Conservation (phyloP, 2,113 vertebrate species). For the Donacobius atricapilla region DNA sequence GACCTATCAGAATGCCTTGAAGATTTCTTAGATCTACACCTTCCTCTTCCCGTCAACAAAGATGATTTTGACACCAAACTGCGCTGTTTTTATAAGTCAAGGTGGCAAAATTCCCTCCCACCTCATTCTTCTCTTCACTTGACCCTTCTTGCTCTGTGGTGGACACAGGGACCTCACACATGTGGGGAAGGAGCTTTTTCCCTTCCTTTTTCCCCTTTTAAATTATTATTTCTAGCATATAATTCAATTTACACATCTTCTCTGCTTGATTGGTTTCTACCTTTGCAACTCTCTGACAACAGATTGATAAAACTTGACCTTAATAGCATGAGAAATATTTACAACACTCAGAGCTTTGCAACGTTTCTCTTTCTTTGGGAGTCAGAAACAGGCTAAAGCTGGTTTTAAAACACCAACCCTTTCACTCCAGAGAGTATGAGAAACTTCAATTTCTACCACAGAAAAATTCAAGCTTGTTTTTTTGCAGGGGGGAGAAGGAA, state of each 20-base stretch:
- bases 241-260: background rate
- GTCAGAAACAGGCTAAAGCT: background rate
- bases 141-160: background rate
- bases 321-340: background rate
- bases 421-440: background rate
- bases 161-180: background rate
- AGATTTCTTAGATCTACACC: background rate
- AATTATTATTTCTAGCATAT: background rate
- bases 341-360: background rate
- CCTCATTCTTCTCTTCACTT: background rate
- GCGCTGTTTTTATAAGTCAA: background rate
- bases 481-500: fast-evolving
- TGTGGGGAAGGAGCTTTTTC: background rate
- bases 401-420: background rate
- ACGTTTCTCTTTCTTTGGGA: background rate
- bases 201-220: background rate
- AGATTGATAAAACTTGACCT: background rate
- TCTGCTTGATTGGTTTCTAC: background rate
- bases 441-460: fast-evolving
- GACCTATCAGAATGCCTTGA: background rate
- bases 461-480: background rate
- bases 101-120: background rate
- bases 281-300: background rate
- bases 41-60: background rate
- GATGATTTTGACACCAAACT: background rate